phyloP scores from a whole-genome alignment of 2,888 invertebrate genomes.

The Synanthedon vespiformis region DNA sequence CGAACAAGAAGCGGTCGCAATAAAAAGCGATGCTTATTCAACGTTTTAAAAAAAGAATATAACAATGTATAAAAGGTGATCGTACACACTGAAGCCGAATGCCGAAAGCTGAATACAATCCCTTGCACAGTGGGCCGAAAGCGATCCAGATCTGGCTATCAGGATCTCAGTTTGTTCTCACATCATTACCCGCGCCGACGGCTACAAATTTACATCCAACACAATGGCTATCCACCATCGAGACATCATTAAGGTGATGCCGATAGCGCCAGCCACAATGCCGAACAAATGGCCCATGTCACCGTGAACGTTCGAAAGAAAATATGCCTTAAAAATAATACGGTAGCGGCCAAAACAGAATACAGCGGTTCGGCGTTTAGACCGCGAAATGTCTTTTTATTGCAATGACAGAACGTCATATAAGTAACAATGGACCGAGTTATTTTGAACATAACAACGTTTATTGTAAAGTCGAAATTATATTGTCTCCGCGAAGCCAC shows the following conservation, averaged over 20 bases:
- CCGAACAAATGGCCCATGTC: constrained; percentile 33
- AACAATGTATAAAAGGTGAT: constrained; percentile 22
- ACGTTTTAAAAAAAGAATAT: constrained; percentile 31
- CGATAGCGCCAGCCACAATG: constrained; percentile 60
- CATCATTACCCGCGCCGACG: constrained; percentile 72
- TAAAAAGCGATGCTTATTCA: constrained; percentile 37
- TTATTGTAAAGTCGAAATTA: constrained; percentile 36
- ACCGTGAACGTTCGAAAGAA: constrained; percentile 14
- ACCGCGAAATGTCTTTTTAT: constrained; percentile 17
- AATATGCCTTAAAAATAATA: constrained; percentile 23
- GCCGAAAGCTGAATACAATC: constrained; percentile 53
- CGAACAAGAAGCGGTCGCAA: constrained; percentile 34
- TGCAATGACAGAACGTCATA: constrained; percentile 60
- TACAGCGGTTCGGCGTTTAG: constrained; percentile 27
- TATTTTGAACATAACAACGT: constrained; percentile 40
- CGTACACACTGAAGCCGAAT: constrained; percentile 28
- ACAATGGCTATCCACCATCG: constrained; percentile 71
- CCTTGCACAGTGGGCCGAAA: constrained; percentile 51
- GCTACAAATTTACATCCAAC: constrained; percentile 71
- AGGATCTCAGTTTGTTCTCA: constrained; percentile 70
- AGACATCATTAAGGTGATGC: constrained; percentile 72
- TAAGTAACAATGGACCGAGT: constrained; percentile 34
- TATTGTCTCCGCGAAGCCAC: constrained; percentile 21
- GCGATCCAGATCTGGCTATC: constrained; percentile 65
- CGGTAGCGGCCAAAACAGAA: constrained; percentile 17